phyloP scores from a whole-genome alignment of 1,140 invertebrate genomes.

The Eupristina koningsbergeri region DNA sequence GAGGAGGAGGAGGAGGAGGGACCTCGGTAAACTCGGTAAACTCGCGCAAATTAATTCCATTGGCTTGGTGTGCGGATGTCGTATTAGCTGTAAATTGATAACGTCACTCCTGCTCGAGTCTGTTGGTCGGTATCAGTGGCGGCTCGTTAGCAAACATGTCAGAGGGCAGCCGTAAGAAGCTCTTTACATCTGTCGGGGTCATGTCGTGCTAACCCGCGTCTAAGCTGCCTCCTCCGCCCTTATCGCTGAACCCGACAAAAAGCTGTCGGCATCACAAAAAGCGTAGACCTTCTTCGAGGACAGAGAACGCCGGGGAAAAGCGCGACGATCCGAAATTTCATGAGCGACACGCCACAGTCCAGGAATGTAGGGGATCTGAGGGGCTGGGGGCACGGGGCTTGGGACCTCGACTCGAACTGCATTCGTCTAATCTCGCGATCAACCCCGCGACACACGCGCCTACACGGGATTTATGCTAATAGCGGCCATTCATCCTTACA shows the following conservation, averaged over 20 bases:
- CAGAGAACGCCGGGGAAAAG: background rate
- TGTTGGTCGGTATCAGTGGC: background rate
- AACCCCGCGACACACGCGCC: background rate
- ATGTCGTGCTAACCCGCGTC: background rate
- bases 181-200: background rate
- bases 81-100: background rate
- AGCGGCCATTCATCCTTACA: constrained; percentile 1
- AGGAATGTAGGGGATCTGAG: background rate
- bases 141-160: background rate
- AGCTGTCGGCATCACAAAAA: background rate
- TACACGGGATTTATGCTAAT: constrained; percentile 10
- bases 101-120: background rate
- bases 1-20: no score
- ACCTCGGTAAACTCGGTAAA: no score
- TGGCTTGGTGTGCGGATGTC: background rate
- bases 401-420: no score
- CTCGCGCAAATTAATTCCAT: no score
- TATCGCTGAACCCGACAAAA: constrained; percentile 3
- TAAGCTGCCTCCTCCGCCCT: background rate
- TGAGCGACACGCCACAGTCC: background rate
- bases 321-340: background rate
- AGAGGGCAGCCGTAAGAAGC: background rate
- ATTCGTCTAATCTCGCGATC: background rate
- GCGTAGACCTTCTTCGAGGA: no score
- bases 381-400: no score